A percentile compares a stretch with the other conserved stretches of the same genome.
Conservation (phyloP, 1,140 invertebrate species). For the Liolophura sinensis region DNA sequence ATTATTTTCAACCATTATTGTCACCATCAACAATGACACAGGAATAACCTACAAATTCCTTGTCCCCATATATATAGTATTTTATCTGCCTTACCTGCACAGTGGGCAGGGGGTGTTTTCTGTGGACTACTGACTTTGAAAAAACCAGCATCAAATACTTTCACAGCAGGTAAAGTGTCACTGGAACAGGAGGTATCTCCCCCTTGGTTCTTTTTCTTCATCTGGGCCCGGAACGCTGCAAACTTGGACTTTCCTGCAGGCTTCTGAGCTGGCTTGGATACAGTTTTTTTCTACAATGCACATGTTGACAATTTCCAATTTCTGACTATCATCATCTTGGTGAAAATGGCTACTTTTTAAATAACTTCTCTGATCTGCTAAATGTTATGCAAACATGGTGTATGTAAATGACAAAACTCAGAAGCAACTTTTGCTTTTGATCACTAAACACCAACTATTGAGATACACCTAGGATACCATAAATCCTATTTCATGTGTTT, state of each 20-base stretch:
- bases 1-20: no score
- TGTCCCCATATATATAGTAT: not conserved
- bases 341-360: no score
- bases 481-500: no score
- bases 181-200: not conserved
- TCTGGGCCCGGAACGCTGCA: slow-evolving; percentile 49
- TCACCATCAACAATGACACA: no score
- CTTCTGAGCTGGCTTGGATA: slow-evolving; percentile 24
- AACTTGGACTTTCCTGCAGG: slow-evolving; percentile 47
- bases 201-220: slow-evolving; percentile 34
- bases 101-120: slow-evolving; percentile 30
- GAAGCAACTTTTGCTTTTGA: no score
- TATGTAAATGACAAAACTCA: slow-evolving; percentile 1
- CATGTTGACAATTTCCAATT: slow-evolving; percentile 1
- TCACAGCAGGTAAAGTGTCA: slow-evolving; percentile 12
- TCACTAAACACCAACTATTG: no score
- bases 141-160: slow-evolving; percentile 53
- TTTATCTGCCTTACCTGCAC: slow-evolving; percentile 32
- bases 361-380: no score
- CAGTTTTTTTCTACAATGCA: slow-evolving; percentile 37
- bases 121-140: slow-evolving; percentile 52
- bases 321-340: no score
- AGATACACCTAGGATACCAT: not conserved
- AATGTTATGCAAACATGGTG: not conserved
- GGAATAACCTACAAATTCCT: no score